Evolutionary conservation across 2,888 invertebrate genomes (phyloP).

Genomic region (Galeopsomyia nigrocyanea): DNA sequence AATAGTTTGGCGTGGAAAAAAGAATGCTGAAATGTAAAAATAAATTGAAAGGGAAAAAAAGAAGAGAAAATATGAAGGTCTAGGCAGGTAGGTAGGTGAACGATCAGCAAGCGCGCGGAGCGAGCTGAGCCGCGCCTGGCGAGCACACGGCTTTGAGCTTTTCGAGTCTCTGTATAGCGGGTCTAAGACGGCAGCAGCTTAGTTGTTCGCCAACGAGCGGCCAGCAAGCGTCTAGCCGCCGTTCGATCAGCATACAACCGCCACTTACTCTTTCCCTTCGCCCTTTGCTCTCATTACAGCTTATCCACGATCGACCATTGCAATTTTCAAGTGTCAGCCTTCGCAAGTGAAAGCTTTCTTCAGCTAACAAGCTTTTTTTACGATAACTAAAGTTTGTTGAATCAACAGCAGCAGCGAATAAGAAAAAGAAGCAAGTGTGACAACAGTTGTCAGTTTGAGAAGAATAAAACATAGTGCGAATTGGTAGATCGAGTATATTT

Average conservation of each 20-base stretch:
- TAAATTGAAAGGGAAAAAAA: too few relatives aligned
- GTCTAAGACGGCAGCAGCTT: constrained; percentile 42
- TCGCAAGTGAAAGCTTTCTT: too few relatives aligned
- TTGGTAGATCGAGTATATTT: not conserved
- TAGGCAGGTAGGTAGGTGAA: too few relatives aligned
- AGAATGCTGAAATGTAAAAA: too few relatives aligned
- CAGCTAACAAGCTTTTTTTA: too few relatives aligned
- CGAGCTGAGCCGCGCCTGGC: not conserved
- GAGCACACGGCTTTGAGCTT: constrained; percentile 20
- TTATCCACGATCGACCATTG: not conserved
- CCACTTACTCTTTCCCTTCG: not conserved
- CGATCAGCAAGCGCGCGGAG: not conserved
- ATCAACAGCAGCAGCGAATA: not conserved
- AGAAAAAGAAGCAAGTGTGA: constrained; percentile 2
- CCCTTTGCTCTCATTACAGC: not conserved
- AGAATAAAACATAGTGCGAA: not conserved
- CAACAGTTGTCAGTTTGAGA: not conserved
- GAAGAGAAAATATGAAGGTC: too few relatives aligned
- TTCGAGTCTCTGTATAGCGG: constrained; percentile 28
- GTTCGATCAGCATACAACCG: constrained; percentile 18
- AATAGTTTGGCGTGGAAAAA: too few relatives aligned
- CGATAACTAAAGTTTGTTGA: too few relatives aligned
- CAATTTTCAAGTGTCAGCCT: too few relatives aligned
- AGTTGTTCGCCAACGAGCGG: constrained; percentile 59
- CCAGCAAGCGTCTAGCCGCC: constrained; percentile 50